Evolutionary conservation across 2,888 invertebrate genomes (phyloP).

Genomic region (Acronicta alni): DNA sequence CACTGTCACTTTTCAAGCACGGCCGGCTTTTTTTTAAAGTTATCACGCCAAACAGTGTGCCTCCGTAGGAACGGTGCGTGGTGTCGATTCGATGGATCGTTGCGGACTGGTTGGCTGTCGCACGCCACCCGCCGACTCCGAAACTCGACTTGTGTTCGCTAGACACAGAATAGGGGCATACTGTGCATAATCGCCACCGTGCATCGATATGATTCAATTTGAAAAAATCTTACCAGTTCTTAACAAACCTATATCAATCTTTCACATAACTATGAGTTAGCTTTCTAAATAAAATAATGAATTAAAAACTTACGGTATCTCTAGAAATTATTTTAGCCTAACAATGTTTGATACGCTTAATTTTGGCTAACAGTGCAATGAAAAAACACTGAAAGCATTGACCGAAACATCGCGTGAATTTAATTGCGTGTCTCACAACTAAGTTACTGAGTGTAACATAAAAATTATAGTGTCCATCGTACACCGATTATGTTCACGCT

Average conservation of each 20-base stretch:
- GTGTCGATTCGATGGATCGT: conserved; percentile 74
- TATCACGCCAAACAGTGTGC: conserved; percentile 72
- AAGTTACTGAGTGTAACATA: conserved; percentile 12
- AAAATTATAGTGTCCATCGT: conserved; percentile 31
- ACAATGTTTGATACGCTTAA: conserved; percentile 16
- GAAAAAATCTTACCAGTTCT: neutral
- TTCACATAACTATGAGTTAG: no score
- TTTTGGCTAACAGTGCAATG: conserved; percentile 29
- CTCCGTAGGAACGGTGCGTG: conserved; percentile 71
- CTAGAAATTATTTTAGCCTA: conserved; percentile 5
- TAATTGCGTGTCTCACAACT: conserved; percentile 27
- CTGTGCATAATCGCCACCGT: conserved; percentile 41
- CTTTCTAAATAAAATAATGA: no score
- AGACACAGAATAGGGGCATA: conserved; percentile 61
- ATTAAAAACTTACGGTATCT: conserved; percentile 2
- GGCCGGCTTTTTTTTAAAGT: conserved; percentile 75
- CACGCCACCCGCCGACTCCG: conserved; percentile 59
- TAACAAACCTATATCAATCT: neutral
- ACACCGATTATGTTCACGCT: conserved; percentile 25
- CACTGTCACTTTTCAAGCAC: conserved; percentile 84
- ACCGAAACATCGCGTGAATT: conserved; percentile 39
- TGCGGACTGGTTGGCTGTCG: conserved; percentile 74
- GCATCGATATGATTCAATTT: conserved; percentile 24
- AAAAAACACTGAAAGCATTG: conserved; percentile 42
- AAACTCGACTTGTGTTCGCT: conserved; percentile 66